Conservation (phyloP, 2,888 invertebrate species). For the Saturnia pavonia region DNA sequence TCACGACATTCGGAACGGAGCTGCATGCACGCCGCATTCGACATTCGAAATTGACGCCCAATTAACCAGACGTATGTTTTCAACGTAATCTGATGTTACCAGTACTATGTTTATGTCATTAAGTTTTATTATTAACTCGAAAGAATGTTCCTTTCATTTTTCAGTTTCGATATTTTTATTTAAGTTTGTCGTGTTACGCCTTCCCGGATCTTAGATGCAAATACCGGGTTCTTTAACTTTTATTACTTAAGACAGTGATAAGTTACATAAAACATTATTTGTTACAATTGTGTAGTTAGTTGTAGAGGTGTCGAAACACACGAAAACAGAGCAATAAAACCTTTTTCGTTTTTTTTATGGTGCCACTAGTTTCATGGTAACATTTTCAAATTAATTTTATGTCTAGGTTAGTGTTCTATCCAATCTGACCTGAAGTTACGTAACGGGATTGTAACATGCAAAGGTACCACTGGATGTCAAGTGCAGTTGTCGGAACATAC, state of each 20-base stretch:
- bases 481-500: no score
- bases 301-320: neutral
- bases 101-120: neutral
- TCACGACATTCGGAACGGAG: neutral
- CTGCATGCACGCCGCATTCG: neutral
- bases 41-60: neutral
- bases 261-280: neutral
- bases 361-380: neutral
- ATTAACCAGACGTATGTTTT: constrained; percentile 2
- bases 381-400: neutral
- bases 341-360: neutral
- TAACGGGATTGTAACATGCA: neutral
- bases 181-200: neutral
- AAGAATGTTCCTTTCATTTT: neutral
- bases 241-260: neutral
- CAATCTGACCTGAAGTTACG: neutral
- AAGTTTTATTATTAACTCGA: neutral
- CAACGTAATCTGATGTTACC: neutral
- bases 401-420: neutral
- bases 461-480: no score
- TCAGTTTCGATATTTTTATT: neutral
- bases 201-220: neutral
- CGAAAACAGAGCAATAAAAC: neutral
- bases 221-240: neutral
- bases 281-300: neutral